Evolutionary conservation across 2,113 vertebrate species (phyloP).

Genomic region (Hypanus sabinus): DNA sequence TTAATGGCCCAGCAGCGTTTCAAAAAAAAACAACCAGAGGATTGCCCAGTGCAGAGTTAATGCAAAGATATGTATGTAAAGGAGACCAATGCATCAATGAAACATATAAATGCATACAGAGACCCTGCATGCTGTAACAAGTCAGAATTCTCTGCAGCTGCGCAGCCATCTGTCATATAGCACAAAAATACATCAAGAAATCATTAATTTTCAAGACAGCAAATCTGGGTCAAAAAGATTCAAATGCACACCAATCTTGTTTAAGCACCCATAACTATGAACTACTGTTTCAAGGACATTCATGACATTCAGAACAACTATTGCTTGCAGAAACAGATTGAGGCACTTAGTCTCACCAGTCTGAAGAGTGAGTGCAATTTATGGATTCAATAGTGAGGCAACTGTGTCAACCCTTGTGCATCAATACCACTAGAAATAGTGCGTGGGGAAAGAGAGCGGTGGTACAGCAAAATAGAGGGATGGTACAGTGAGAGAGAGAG

Average conservation of each 20-base stretch:
- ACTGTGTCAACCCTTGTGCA: neutral
- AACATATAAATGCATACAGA: neutral
- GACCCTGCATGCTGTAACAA: neutral
- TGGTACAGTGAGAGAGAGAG: too few relatives aligned
- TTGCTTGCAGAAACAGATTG: neutral
- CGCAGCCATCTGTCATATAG: neutral
- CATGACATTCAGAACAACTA: neutral
- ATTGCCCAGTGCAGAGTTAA: neutral
- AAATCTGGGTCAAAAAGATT: neutral
- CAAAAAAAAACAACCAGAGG: neutral
- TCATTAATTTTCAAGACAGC: slow-evolving; percentile 1
- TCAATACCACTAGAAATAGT: neutral
- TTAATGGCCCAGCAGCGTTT: neutral
- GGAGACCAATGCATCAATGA: neutral
- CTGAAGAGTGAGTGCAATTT: neutral
- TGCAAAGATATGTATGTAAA: neutral
- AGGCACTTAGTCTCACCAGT: neutral
- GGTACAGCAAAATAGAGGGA: too few relatives aligned
- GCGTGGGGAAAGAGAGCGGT: too few relatives aligned
- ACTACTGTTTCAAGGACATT: neutral
- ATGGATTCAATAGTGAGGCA: neutral
- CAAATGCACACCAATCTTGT: neutral
- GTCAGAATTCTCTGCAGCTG: neutral
- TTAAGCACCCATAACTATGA: neutral
- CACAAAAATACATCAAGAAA: neutral